Evolutionary conservation across 2,113 vertebrate species (phyloP), one percentile per base, ranked within the genome.

Genomic region (Murina feae): DNA sequence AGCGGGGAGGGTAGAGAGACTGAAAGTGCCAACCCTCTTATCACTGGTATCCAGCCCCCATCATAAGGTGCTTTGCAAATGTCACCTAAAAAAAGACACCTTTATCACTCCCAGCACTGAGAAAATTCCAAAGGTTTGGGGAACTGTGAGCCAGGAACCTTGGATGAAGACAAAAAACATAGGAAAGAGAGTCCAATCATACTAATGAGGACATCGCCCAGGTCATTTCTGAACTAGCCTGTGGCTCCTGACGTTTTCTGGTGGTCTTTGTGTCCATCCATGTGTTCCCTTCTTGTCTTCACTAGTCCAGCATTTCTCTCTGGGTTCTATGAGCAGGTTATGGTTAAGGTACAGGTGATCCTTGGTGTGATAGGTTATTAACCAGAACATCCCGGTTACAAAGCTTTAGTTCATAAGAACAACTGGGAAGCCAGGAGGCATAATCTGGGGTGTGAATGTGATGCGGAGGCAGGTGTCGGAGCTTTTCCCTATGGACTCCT

Each of bases 401-500:
- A 30, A 69, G 0, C 35, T 90, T 80, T 71, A 71, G 76, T 66
- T 80, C 21, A 53, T 11, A 32, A n/a, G 4, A n/a, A 86, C 21
- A 80, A 23, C 32, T 76, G 25, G 66, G 71, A 81, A n/a, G 28
- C 49, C 42, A 8, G 30, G 30, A 63, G n/a, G 17, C 32, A 32
- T n/a, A 47, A n/a, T 11, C 42, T n/a, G 8, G 16, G 32, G 1
- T 51, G 6, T 28, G 10, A 55, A 30, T 49, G 17, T 14, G 1
- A 7, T 23, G 18, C 11, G 18, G 58, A 35, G 18, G 16, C 0
- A 18, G 2, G 0, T 23, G 35, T 28, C 28, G 4, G n/a, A 63
- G 13, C 8, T 51, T 80, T 25, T 37, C 21, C 51, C 53, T 78
- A 6, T 47, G 35, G 51, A 60, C 10, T 75, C 23, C 35, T n/a